Evolutionary conservation across 2,888 invertebrate species (phyloP), one percentile per base, ranked within the genome.

Genomic region (Agonopterix heracliana): DNA sequence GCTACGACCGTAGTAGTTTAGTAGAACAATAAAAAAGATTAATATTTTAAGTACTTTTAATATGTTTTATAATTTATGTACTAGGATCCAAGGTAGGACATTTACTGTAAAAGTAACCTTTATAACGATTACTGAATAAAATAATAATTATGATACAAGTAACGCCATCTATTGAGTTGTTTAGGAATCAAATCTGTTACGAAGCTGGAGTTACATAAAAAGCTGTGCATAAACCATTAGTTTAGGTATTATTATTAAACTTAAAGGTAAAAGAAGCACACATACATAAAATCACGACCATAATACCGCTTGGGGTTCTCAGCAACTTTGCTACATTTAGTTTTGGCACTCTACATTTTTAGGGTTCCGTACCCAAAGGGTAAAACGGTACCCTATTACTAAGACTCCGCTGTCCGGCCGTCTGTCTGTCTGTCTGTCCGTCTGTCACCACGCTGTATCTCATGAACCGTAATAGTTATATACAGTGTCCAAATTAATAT

Each of bases 81-180:
- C 0, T 38, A 38, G 26, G 26, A 10, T 1, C n/a, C 9, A 11
- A 10, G 38, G 10, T 38, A 11, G n/a, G n/a, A n/a, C 3, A n/a
- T 38, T 10, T n/a, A 5, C 9, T n/a, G 11, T n/a, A 5, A 10
- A 4, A 38, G 10, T 38, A 26, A 26, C 26, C 26, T 26, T 26
- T 26, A 7, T 0, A 26, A 26, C 26, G 26, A 26, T 26, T 26
- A 26, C 7, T 26, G 7, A 26, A 26, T 26, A 26, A 26, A 26
- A 5, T 26, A 26, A 38, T n/a, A 1, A n/a, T 61, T 59, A 48
- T 1, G 36, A 17, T 42, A 64, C 70, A 38, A 26, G 48, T 60
- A 62, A 46, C 68, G 71, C 66, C 73, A 73, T 71, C 73, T 73
- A 48, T 66, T 46, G 12, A 13, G 1, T 2, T 14, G 5, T 38